A percentile compares a stretch with the other conserved stretches of the same genome.
These are phyloP conservation scores for Zaprionus kolodkinae DNA, from an alignment of 1,140 invertebrate species.

Conservation along the genomic window DNA sequence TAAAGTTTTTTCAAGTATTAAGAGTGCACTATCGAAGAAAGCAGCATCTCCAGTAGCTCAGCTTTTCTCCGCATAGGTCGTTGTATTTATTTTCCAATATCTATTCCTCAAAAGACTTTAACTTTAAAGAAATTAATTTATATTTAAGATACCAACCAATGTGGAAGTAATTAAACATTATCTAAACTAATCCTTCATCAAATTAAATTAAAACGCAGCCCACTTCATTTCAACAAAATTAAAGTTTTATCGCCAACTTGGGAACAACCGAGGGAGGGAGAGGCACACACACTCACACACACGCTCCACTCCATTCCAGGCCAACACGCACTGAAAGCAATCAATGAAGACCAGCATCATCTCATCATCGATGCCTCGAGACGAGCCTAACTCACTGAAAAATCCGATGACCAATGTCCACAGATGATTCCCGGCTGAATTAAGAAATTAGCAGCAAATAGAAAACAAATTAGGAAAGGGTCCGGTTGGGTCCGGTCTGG, in stretches of 20 bases:
- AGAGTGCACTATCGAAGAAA: no score
- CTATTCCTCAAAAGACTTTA: not conserved
- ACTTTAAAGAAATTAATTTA: not conserved
- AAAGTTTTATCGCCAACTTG: constrained; percentile 73
- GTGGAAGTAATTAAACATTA: constrained; percentile 63
- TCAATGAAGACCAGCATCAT: constrained; percentile 67
- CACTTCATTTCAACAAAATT: constrained; percentile 69
- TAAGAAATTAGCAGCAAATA: constrained; percentile 80
- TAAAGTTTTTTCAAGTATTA: no score
- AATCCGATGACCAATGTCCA: constrained; percentile 36
- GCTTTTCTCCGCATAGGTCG: no score
- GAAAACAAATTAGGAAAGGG: constrained; percentile 82
- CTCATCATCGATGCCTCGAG: constrained; percentile 10
- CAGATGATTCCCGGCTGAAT: constrained; percentile 55
- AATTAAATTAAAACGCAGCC: constrained; percentile 37
- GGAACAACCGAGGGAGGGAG: constrained; percentile 27
- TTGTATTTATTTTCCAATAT: no score
- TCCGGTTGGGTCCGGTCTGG: constrained; percentile 60
- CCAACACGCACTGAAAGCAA: constrained; percentile 34
- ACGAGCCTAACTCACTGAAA: constrained; percentile 48
- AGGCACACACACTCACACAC: constrained; percentile 15
- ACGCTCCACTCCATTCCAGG: not conserved
- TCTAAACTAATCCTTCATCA: constrained; percentile 53
- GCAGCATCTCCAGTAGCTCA: not conserved
- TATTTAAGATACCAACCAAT: not conserved